These are phyloP conservation scores for Clunio marinus DNA, from an alignment of 2,888 invertebrate species.

Conservation along the genomic window DNA sequence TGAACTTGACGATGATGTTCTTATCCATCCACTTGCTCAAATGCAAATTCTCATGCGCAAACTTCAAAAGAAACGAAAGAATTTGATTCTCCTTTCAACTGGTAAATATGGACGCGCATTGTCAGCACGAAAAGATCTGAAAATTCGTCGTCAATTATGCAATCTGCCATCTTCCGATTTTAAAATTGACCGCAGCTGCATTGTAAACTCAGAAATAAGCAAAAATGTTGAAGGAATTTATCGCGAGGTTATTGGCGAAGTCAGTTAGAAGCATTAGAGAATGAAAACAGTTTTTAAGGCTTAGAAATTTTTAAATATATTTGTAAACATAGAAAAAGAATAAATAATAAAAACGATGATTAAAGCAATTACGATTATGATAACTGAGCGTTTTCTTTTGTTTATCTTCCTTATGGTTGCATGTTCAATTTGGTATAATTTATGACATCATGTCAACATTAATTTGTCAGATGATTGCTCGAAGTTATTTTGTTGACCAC, in stretches of 20 bases:
- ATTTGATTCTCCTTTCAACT: constrained; percentile 65
- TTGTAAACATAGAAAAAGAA: neutral
- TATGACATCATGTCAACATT: too few species aligned
- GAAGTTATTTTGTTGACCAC: too few species aligned
- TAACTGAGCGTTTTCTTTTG: neutral
- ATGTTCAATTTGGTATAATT: too few species aligned
- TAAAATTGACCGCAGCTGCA: constrained; percentile 47
- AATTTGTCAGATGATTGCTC: too few species aligned
- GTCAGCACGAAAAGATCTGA: constrained; percentile 74
- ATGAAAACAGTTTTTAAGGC: neutral
- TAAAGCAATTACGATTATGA: neutral
- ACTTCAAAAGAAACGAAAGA: constrained; percentile 58
- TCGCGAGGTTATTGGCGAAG: constrained; percentile 9
- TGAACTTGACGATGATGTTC: constrained; percentile 45
- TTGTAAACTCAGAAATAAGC: neutral
- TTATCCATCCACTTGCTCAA: constrained; percentile 50
- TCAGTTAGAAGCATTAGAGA: neutral
- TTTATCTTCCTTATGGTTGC: neutral
- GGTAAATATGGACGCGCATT: constrained; percentile 73
- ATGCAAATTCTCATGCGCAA: constrained; percentile 61
- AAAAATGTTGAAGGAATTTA: constrained; percentile 13
- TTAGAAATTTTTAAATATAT: too few species aligned
- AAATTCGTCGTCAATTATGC: constrained; percentile 66
- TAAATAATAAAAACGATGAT: neutral
- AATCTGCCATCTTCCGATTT: constrained; percentile 63